Base-by-base conservation (phyloP, 2,113 vertebrate species). In the Coturnix japonica region DNA sequence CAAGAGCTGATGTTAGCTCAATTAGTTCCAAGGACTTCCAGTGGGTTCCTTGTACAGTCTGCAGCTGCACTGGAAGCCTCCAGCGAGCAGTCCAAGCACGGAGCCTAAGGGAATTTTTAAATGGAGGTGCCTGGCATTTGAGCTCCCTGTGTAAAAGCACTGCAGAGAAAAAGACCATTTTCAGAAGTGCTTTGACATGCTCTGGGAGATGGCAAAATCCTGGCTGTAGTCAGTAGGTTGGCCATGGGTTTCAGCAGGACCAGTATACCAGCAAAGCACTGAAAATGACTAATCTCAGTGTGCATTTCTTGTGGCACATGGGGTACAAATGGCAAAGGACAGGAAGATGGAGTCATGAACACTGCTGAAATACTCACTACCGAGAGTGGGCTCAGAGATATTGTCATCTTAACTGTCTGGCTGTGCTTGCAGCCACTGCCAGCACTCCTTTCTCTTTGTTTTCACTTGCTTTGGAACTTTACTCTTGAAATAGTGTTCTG, bases 341-440 rank as follows among this genome's bases (percentile, higher is more conserved):
- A 44, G 0, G 1, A 26, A 57, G 35, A 26, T 56, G 31, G 39
- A 49, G 56, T 74, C 1, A 0, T 33, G 54, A 23, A n/a, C 0
- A 0, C 53, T 60, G 25, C 63, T 65, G 67, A 81, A 71, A 51
- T 69, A 54, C 30, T 70, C 26, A 10, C n/a, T 15, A 13, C 26
- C 2, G 2, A 67, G 25, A 39, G 43, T 79, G 63, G 63, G 28
- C 47, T 77, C n/a, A 60, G 53, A 77, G 11, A 65, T 25, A 43
- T 9, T 80, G 75, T 75, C 20, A 1, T 72, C 63, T 73, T 33
- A 67, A 43, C 26, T 49, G 63, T 33, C 85, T 16, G 13, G 22
- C 71, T 37, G 39, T 70, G 49, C 64, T 60, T 0, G 0, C 53
- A 78, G 78, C 60, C 75, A 49, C 65, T 83, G 20, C 51, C 77